Conservation (phyloP, 2,113 vertebrate species). For the Malurus elegans region DNA sequence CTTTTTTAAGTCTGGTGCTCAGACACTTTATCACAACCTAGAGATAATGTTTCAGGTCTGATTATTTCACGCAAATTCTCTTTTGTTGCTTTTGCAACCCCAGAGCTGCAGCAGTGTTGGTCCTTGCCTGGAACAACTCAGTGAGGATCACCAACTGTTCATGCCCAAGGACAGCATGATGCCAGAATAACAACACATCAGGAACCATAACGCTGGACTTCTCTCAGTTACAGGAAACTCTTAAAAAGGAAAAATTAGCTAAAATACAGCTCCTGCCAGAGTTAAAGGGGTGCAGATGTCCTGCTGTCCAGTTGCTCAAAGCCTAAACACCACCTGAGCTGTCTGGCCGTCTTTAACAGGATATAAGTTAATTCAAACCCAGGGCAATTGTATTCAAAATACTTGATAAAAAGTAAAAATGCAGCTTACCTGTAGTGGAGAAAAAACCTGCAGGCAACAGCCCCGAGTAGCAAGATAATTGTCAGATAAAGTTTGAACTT, state of each 20-base stretch:
- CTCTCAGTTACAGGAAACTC: background rate
- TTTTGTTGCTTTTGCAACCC: background rate
- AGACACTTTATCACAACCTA: background rate
- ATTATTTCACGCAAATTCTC: background rate
- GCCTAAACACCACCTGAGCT: background rate
- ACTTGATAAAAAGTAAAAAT: background rate
- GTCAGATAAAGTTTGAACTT: conserved; percentile 99
- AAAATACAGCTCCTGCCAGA: background rate
- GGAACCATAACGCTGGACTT: background rate
- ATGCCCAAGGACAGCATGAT: background rate
- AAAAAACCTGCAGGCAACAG: conserved; percentile 89
- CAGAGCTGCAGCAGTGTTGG: background rate
- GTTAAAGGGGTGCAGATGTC: background rate
- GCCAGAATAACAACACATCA: background rate
- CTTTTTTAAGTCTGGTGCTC: background rate
- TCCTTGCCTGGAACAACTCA: background rate
- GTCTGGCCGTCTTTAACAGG: background rate
- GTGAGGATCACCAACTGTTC: background rate
- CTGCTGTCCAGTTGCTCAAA: background rate
- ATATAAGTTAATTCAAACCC: background rate
- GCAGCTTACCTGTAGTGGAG: conserved; percentile 87
- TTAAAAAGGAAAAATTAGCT: background rate
- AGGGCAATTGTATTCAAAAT: background rate
- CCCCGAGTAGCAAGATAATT: conserved; percentile 93
- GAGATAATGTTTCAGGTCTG: background rate